Conservation (phyloP, 2,888 invertebrate species). For the Micropterix aruncella region DNA sequence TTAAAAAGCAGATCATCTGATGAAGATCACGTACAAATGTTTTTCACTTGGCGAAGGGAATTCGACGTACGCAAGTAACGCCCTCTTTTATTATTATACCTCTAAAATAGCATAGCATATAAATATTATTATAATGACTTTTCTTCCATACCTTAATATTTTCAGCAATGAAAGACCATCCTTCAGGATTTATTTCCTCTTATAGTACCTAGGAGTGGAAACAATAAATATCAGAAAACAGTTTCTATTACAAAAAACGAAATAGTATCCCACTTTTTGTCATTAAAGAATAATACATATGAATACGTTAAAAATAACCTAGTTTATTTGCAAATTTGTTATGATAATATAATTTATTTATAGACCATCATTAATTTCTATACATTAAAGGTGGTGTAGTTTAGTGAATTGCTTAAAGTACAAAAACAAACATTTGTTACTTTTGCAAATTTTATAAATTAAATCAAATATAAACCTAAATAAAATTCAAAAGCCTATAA, state of each 20-base stretch:
- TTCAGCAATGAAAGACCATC: too few relatives aligned
- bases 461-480: conserved; percentile 29
- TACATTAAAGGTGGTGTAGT: conserved; percentile 36
- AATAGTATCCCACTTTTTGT: background rate
- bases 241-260: background rate
- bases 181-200: too few relatives aligned
- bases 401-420: conserved; percentile 57
- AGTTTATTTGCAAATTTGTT: conserved; percentile 42
- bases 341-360: conserved; percentile 38
- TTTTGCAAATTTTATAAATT: conserved; percentile 57
- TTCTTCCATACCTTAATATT: too few relatives aligned
- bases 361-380: conserved; percentile 29
- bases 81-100: too few relatives aligned
- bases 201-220: background rate
- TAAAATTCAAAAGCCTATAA: conserved; percentile 7
- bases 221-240: background rate
- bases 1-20: conserved; percentile 50
- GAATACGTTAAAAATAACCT: conserved; percentile 33
- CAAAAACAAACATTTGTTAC: conserved; percentile 54
- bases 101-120: too few relatives aligned
- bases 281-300: background rate
- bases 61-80: too few relatives aligned
- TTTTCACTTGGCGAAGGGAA: conserved; percentile 1
- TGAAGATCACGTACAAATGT: conserved; percentile 54
- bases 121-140: too few relatives aligned